Evolutionary conservation across 2,113 vertebrate genomes (phyloP), one percentile per base, ranked within the genome.

Genomic region (Haliaeetus leucogaster): DNA sequence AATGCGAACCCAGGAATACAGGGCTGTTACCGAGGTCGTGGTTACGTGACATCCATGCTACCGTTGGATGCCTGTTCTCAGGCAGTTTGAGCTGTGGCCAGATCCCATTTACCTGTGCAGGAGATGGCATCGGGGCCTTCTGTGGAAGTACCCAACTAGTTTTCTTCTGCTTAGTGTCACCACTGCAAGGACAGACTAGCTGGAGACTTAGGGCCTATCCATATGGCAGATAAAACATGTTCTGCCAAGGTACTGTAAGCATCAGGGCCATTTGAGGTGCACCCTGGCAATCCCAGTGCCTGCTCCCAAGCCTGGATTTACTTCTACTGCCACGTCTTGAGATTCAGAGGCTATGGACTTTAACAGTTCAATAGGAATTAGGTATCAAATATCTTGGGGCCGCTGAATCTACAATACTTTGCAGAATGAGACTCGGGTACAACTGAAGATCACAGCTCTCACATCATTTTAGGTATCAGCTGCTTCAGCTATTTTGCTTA

Each of bases 211-310:
- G 42, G 38, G 15, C 25, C 56, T 72, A 2, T 56, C 90, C 94
- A 79, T 95, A 82, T 80, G 88, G 92, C 74, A 38, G 62, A 19
- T 80, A 36, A 72, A 82, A 30, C 7, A 2, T 19, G 19, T 88
- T 68, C 58, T 95, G 85, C 92, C 79, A 93, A 90, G 62, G 90
- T 71, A 61, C 85, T 85, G 52, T 59, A 48, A 93, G 71, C n/a
- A 74, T 50, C 22, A 5, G 6, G 7, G 55, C 79, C 34, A 2
- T 76, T 52, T 61, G 86, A 90, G 66, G 53, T 88, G 83, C 48
- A 72, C 43, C 16, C 32, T 80, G 61, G 38, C 55, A 89, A 32
- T 72, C 47, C 56, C 81, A 87, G 61, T 55, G 30, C 27, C 78
- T 82, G 32, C 47, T 95, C 21, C 32, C 29, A 52, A 67, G 50